These are phyloP conservation scores for Eupristina koningsbergeri DNA, from an alignment of 1,140 invertebrate species.

Conservation along the genomic window DNA sequence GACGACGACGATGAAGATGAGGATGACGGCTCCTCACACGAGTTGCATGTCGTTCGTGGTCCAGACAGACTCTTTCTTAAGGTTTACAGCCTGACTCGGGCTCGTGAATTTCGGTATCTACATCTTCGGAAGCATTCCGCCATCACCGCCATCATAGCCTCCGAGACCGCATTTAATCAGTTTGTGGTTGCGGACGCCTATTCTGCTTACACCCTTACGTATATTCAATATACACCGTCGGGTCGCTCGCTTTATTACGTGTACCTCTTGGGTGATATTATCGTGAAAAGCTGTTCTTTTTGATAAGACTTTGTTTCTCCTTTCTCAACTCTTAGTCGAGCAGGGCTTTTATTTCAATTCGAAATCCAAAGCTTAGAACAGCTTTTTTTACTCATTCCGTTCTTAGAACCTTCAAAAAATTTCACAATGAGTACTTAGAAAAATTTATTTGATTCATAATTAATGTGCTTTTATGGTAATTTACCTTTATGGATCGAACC, in stretches of 20 bases:
- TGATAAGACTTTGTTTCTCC: conserved; percentile 23
- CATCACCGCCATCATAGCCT: conserved; percentile 12
- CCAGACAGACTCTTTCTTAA: neutral
- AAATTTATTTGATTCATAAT: neutral
- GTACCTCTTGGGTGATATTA: conserved; percentile 14
- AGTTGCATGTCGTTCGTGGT: conserved; percentile 36
- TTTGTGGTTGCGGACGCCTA: conserved; percentile 59
- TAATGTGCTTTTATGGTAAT: neutral
- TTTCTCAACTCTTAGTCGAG: neutral
- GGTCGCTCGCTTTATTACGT: conserved; percentile 13
- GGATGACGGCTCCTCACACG: neutral
- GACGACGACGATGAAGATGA: neutral
- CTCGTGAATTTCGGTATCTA: conserved; percentile 4
- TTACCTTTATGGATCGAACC: too few species aligned
- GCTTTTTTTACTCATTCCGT: too few species aligned
- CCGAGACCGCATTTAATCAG: conserved; percentile 69
- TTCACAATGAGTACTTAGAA: neutral
- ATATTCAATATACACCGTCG: conserved; percentile 12
- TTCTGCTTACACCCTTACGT: conserved; percentile 14
- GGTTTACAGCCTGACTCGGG: conserved; percentile 28
- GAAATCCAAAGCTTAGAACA: neutral
- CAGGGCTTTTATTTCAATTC: conserved; percentile 10
- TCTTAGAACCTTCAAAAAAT: neutral
- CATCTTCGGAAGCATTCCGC: conserved; percentile 7
- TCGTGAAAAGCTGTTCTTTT: conserved; percentile 26